Evolutionary conservation across 2,113 vertebrate genomes (phyloP).

Genomic region (Prolemur simus): DNA sequence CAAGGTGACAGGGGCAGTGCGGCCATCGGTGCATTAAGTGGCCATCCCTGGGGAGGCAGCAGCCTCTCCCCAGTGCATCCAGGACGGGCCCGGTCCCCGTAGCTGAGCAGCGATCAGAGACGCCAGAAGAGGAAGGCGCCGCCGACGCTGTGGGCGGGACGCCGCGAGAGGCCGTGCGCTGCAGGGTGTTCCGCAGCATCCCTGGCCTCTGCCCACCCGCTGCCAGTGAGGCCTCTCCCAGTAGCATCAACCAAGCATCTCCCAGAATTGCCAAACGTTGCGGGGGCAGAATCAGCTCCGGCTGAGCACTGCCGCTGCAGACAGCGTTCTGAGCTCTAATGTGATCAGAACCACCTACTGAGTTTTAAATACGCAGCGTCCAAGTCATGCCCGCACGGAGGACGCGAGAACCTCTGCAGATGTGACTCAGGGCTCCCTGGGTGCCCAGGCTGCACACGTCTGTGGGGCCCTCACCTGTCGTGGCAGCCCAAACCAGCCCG

Average conservation of each 20-base stretch:
- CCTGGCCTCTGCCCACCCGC: not conserved
- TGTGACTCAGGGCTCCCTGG: not conserved
- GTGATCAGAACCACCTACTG: rapidly evolving
- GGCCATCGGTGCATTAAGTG: not conserved
- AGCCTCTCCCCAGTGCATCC: not conserved
- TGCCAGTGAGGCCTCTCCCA: not conserved
- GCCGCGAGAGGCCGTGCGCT: rapidly evolving
- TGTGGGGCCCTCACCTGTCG: conserved; percentile 85
- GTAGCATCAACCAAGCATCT: not conserved
- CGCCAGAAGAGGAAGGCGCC: not conserved
- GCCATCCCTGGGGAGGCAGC: not conserved
- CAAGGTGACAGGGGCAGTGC: rapidly evolving
- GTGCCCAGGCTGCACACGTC: rapidly evolving
- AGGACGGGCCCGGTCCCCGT: not conserved
- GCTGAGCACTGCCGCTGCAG: not conserved
- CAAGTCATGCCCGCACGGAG: rapidly evolving
- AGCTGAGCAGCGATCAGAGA: no score
- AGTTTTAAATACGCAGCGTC: rapidly evolving
- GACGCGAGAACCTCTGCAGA: rapidly evolving
- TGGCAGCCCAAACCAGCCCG: conserved; percentile 86
- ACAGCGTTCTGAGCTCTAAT: rapidly evolving
- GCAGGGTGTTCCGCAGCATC: rapidly evolving
- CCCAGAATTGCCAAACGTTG: not conserved
- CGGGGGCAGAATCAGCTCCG: not conserved
- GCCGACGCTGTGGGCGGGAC: rapidly evolving